These are phyloP conservation scores for Drosophila hawaiiensis DNA, from an alignment of 2,888 invertebrate species.

Conservation along the genomic window DNA sequence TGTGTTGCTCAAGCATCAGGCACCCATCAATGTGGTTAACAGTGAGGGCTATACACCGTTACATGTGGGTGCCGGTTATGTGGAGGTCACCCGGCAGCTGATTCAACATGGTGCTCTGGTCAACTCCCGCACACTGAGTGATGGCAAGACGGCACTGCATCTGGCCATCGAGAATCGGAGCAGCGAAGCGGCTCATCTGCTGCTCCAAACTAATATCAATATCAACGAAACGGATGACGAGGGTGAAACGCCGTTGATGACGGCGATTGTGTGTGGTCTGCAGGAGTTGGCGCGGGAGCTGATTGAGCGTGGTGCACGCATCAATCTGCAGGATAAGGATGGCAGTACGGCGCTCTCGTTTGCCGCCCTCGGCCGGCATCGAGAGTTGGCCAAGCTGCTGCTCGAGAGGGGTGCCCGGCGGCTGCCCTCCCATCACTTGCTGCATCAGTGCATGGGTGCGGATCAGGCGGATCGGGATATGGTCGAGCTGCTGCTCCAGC, in stretches of 20 bases:
- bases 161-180: conserved; percentile 88
- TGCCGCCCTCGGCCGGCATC: conserved; percentile 78
- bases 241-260: conserved; percentile 87
- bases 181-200: conserved; percentile 86
- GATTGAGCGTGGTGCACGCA: conserved; percentile 87
- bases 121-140: conserved; percentile 87
- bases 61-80: conserved; percentile 89
- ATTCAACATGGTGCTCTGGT: conserved; percentile 87
- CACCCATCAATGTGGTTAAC: conserved; percentile 88
- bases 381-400: conserved; percentile 83
- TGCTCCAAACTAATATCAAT: conserved; percentile 87
- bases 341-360: conserved; percentile 82
- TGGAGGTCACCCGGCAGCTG: conserved; percentile 87
- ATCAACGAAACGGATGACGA: conserved; percentile 88
- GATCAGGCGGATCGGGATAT: conserved; percentile 86
- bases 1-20: conserved; percentile 88
- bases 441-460: conserved; percentile 89
- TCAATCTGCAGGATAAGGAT: conserved; percentile 89
- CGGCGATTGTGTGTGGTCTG: conserved; percentile 78
- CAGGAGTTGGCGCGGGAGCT: conserved; percentile 86
- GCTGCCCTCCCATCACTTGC: conserved; percentile 89
- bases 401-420: conserved; percentile 89
- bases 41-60: conserved; percentile 89
- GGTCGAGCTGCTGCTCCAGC: conserved; percentile 77
- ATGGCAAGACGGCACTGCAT: conserved; percentile 88